Base-by-base conservation (phyloP, 92 coral and sea anemone genomes). In the Meandrina meandrites region DNA sequence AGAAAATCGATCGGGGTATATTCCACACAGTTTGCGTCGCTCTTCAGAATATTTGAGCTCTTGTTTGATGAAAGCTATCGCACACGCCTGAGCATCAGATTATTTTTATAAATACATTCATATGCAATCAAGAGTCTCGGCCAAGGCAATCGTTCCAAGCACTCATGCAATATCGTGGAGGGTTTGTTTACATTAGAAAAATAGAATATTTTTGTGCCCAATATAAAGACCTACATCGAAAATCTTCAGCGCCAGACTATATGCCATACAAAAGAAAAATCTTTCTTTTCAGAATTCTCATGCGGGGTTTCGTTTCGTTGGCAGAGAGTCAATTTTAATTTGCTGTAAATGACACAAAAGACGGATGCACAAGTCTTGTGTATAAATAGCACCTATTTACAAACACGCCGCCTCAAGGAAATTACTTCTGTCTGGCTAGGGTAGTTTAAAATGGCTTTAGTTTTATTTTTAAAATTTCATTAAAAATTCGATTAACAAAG, bases 131-230 rank as follows among this genome's bases (percentile, higher is more conserved):
- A 45, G 11, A 0, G 21, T 79, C 68, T 21, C 54, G 53, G 72
- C 51, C 24, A 4, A 24, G 70, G 68, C 76, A 34, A 35, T 13
- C 34, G 18, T 24, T 18, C 69, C 35, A 58, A 62, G 76, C 82
- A 85, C n/a, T 24, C 62, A 45, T 58, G n/a, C 32, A 27, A 85
- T 85, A 77, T 60, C 57, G 11, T 10, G 11, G 34, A 85, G 81
- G 60, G 76, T 85, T 85, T 85, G 88, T 85, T 85, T 85, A 85
- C 88, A 85, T 45, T 51, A 34, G 70, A 58, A 85, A 76, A 73
- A 36, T n/a, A 10, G 88, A 76, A 42, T 35, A 40, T 27, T 45
- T 60, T 1, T 67, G 36, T 24, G 66, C 5, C n/a, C 77, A 60
- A 84, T 64, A 77, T 76, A 62, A 57, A 77, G 58, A 32, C 42